These are phyloP conservation scores for Spatulosminthurus flaviceps DNA, from an alignment of 2,888 invertebrate species.

Conservation along the genomic window DNA sequence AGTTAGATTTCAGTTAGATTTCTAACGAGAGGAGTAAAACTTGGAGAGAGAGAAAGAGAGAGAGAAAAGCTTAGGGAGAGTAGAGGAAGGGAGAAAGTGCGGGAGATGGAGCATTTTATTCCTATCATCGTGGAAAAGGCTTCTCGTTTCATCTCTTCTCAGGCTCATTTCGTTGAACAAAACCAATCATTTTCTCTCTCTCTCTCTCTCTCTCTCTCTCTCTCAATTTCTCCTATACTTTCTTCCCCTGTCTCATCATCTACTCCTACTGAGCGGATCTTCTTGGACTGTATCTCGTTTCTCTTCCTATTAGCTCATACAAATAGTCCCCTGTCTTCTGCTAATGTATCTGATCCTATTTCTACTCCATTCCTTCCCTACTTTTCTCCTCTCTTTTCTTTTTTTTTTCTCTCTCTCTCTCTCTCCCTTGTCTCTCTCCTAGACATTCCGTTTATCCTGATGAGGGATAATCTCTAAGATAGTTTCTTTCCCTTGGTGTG, in stretches of 20 bases:
- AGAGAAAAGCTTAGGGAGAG: background rate
- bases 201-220: background rate
- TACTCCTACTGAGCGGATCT: too few relatives aligned
- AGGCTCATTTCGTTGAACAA: conserved; percentile 28
- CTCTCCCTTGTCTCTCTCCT: conserved; percentile 4
- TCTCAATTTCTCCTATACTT: background rate
- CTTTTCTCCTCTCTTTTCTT: background rate
- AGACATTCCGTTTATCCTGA: background rate
- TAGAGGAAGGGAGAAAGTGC: background rate
- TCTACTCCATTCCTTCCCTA: background rate
- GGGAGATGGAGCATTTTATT: background rate
- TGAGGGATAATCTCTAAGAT: conserved; percentile 19
- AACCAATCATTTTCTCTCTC: conserved; percentile 46
- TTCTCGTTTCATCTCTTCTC: conserved; percentile 28
- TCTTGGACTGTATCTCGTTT: too few relatives aligned
- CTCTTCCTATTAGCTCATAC: background rate
- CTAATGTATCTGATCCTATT: conserved; percentile 15
- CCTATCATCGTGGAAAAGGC: conserved; percentile 24
- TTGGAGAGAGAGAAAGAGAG: conserved; percentile 11
- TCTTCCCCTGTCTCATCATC: background rate
- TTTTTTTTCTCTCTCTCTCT: background rate
- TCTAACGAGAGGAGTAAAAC: background rate
- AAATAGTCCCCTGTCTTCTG: background rate
- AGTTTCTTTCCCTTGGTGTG: too few relatives aligned
- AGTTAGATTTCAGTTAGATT: too few relatives aligned